Evolutionary conservation across 92 coral and sea anemone genomes (phyloP).

Genomic region (Micromussa lordhowensis): DNA sequence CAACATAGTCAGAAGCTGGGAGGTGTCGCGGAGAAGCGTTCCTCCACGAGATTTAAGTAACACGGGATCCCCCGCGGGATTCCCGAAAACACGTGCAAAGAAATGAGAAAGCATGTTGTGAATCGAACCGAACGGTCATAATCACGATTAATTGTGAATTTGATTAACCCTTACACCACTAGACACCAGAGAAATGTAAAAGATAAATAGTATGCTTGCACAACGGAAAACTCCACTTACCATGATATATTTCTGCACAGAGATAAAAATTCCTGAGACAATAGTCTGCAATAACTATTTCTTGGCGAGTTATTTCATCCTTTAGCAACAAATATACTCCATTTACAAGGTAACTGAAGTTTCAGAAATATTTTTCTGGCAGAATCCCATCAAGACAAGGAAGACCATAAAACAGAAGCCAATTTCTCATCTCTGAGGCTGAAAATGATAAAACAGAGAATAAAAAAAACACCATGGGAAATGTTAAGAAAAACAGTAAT

Average conservation of each 20-base stretch:
- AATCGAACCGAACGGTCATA: no score
- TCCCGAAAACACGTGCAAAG: no score
- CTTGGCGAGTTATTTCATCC: constrained; percentile 12
- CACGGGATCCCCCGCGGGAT: background rate
- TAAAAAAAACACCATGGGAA: background rate
- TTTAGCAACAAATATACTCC: constrained; percentile 23
- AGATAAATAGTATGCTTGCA: no score
- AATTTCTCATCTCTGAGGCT: constrained; percentile 40
- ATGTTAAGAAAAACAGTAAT: background rate
- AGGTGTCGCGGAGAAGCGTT: background rate
- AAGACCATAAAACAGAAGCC: constrained; percentile 40
- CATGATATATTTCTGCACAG: constrained; percentile 16
- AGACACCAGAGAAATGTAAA: no score
- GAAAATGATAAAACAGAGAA: background rate
- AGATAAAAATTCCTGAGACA: constrained; percentile 32
- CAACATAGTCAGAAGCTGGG: no score
- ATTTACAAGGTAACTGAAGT: constrained; percentile 27
- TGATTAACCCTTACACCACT: no score
- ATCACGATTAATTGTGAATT: no score
- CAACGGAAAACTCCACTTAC: background rate
- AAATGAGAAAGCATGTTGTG: no score
- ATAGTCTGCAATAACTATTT: constrained; percentile 16
- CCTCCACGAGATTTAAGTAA: background rate
- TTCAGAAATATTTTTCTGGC: constrained; percentile 29
- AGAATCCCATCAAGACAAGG: constrained; percentile 33